Evolutionary conservation across 2,888 invertebrate genomes (phyloP).

Genomic region (Abrostola tripartita): DNA sequence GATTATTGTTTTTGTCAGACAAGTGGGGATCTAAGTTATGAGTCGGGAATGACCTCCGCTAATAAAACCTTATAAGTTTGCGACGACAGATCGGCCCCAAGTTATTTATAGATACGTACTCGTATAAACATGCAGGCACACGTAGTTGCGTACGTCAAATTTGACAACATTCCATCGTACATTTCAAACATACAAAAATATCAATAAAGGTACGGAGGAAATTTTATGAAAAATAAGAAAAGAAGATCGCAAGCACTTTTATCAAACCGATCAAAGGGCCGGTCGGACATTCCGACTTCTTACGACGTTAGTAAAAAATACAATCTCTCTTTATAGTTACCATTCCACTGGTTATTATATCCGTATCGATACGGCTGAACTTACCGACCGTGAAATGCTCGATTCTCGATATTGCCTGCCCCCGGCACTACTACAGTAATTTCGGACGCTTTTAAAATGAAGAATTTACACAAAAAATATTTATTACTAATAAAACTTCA

Average conservation of each 20-base stretch:
- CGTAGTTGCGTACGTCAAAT: conserved; percentile 29
- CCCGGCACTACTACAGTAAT: conserved; percentile 71
- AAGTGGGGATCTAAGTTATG: conserved; percentile 80
- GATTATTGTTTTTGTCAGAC: conserved; percentile 85
- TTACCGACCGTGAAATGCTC: conserved; percentile 86
- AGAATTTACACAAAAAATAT: conserved; percentile 54
- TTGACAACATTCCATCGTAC: conserved; percentile 63
- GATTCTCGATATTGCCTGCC: conserved; percentile 79
- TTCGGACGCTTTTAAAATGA: conserved; percentile 69
- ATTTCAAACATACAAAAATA: conserved; percentile 69
- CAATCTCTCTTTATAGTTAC: conserved; percentile 88
- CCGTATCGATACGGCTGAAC: conserved; percentile 84
- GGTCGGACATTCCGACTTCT: conserved; percentile 86
- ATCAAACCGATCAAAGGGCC: conserved; percentile 88
- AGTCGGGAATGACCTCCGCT: conserved; percentile 76
- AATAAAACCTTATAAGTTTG: conserved; percentile 63
- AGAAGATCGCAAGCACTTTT: conserved; percentile 83
- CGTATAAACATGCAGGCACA: conserved; percentile 28
- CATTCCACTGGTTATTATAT: conserved; percentile 88
- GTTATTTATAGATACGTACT: conserved; percentile 13
- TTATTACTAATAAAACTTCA: conserved; percentile 46
- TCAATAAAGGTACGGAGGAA: conserved; percentile 77
- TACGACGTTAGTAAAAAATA: conserved; percentile 88
- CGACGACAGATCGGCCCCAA: conserved; percentile 24
- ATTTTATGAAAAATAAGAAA: conserved; percentile 74